A percentile compares a stretch with the other conserved stretches of the same genome.
These are phyloP conservation scores for Poecilobothrus nobilitatus DNA, from an alignment of 2,888 invertebrate species.

Conservation along the genomic window DNA sequence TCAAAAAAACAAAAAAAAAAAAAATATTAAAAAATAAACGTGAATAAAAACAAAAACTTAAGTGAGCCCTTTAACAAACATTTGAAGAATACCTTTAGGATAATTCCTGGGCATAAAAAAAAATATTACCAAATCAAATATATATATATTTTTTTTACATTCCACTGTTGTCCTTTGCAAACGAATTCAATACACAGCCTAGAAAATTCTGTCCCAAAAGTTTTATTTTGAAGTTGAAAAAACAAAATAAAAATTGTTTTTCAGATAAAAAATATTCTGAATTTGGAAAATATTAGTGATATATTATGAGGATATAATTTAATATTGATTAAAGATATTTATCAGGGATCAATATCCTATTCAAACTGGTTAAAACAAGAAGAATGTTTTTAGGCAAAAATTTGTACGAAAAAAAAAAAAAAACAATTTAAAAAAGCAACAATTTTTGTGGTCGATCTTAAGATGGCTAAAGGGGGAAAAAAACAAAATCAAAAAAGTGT, in stretches of 20 bases:
- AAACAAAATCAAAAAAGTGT: no score
- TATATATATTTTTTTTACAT: not conserved
- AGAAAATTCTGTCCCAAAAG: not conserved
- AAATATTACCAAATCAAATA: not conserved
- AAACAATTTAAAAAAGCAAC: not conserved
- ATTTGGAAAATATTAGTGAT: not conserved
- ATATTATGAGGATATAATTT: not conserved
- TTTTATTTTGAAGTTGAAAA: not conserved
- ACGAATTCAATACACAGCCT: no score
- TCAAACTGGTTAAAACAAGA: not conserved
- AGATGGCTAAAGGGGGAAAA: no score
- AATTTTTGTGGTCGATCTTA: not conserved
- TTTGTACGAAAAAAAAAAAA: no score
- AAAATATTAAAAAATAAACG: no score
- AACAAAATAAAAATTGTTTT: not conserved
- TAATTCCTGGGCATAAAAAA: not conserved
- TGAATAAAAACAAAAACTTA: not conserved
- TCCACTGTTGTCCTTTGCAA: no score
- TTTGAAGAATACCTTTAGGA: slow-evolving; percentile 1
- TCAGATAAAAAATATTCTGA: not conserved
- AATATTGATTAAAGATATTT: not conserved
- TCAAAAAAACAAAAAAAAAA: not conserved
- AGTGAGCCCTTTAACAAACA: not conserved
- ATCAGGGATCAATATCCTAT: not conserved
- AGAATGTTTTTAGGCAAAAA: not conserved